Evolutionary conservation across 2,888 invertebrate species (phyloP).

Genomic region (Leptinotarsa juncta): DNA sequence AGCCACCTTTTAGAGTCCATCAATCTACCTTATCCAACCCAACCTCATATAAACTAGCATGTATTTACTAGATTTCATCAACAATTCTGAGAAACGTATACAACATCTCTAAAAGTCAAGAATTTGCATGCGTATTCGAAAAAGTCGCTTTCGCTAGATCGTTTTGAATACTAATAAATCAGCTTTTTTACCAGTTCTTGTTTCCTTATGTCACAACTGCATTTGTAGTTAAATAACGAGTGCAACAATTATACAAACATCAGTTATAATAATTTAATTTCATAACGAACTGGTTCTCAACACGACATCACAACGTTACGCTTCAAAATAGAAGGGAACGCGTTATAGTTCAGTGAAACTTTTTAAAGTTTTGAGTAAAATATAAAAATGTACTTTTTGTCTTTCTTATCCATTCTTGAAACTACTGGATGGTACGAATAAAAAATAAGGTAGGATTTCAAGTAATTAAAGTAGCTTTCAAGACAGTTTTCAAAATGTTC

Average conservation of each 20-base stretch:
- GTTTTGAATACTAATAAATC: conserved; percentile 12
- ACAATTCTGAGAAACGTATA: not conserved
- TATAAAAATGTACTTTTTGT: not conserved
- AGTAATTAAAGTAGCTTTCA: too few species aligned
- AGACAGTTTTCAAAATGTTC: too few species aligned
- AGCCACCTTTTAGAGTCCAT: too few species aligned
- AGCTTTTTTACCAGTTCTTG: conserved; percentile 1
- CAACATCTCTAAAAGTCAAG: conserved; percentile 1
- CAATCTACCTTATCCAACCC: not conserved
- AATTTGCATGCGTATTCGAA: conserved; percentile 8
- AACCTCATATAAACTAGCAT: not conserved
- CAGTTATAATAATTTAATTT: conserved; percentile 14
- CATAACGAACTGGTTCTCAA: conserved; percentile 11
- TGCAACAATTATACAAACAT: conserved; percentile 11
- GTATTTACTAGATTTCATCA: not conserved
- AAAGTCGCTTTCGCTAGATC: conserved; percentile 10
- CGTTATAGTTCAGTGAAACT: not conserved
- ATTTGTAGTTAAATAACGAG: conserved; percentile 17
- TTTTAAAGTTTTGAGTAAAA: not conserved
- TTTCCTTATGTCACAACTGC: conserved; percentile 21
- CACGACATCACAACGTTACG: conserved; percentile 1
- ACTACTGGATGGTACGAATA: not conserved
- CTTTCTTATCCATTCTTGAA: not conserved
- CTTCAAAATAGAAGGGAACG: not conserved
- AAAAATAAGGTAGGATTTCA: too few species aligned